phyloP scores from a whole-genome alignment of 2,888 invertebrate genomes.

The Aphodius sticticus region DNA sequence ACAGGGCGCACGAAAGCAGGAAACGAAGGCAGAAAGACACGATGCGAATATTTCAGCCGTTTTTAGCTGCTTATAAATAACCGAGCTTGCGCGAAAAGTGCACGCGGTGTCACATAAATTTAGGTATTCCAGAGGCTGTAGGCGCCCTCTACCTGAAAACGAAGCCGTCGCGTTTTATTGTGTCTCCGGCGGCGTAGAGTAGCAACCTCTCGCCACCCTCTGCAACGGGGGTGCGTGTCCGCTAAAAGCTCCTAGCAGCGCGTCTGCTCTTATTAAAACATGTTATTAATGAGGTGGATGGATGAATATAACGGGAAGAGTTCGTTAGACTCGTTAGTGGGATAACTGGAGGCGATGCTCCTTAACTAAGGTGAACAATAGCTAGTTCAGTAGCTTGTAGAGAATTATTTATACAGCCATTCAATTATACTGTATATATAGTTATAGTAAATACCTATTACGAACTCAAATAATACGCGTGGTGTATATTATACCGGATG shows the following conservation, averaged over 20 bases:
- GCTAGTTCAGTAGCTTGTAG: too few species aligned
- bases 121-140: background rate
- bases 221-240: background rate
- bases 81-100: background rate
- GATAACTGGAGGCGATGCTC: background rate
- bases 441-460: too few species aligned
- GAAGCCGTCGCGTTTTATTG: background rate
- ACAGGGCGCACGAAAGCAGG: background rate
- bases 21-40: background rate
- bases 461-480: too few species aligned
- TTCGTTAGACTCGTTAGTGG: background rate
- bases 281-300: background rate
- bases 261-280: background rate
- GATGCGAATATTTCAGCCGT: background rate
- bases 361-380: background rate
- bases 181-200: background rate
- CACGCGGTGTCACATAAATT: background rate
- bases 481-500: too few species aligned
- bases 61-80: conserved; percentile 4
- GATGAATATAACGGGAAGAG: background rate
- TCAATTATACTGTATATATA: too few species aligned
- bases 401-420: too few species aligned
- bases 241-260: background rate
- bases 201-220: background rate
- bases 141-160: background rate